phyloP scores from a whole-genome alignment of 2,797 vertebrate species.

The Molossus molossus region DNA sequence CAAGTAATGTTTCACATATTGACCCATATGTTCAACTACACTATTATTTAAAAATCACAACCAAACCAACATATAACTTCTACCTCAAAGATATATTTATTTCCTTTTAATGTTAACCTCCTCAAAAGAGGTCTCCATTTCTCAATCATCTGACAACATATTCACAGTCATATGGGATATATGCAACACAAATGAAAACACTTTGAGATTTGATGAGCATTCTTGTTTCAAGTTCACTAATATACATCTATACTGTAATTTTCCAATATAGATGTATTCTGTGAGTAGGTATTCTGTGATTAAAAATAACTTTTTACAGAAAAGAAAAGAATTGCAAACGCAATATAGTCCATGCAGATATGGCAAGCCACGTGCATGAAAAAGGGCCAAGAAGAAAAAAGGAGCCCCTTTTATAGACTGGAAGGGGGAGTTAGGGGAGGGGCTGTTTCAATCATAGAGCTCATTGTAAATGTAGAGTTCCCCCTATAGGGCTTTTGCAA shows the following conservation, averaged over 20 bases:
- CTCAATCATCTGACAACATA: background rate
- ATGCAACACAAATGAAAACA: constrained; percentile 5
- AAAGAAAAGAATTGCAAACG: background rate
- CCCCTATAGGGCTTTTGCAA: background rate
- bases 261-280: background rate
- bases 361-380: background rate
- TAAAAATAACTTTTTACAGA: background rate
- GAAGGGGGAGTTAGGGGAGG: background rate
- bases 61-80: background rate
- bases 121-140: constrained; percentile 13
- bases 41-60: constrained; percentile 43
- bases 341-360: background rate
- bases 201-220: constrained; percentile 36
- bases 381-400: background rate
- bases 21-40: background rate
- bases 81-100: background rate
- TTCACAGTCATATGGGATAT: background rate
- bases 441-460: background rate
- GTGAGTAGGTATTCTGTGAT: background rate
- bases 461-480: background rate
- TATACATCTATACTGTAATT: background rate
- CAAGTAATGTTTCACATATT: background rate
- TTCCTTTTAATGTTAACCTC: constrained; percentile 28
- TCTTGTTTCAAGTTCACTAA: constrained; percentile 31
- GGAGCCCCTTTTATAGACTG: background rate